Evolutionary conservation across 2,888 invertebrate genomes (phyloP).

Genomic region (Lepidochrysops patricia): DNA sequence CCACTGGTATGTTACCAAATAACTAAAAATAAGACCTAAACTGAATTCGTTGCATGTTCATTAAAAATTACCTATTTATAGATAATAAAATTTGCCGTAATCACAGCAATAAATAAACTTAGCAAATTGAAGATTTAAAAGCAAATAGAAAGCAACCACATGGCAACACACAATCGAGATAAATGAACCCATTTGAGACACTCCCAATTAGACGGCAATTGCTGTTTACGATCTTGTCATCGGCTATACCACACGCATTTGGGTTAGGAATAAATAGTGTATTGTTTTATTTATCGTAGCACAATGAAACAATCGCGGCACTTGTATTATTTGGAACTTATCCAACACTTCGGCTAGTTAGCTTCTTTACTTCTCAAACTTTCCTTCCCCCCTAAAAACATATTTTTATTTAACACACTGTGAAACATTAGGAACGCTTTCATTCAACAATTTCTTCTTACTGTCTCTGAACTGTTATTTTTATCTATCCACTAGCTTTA

Average conservation of each 20-base stretch:
- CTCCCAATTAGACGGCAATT: constrained; percentile 8
- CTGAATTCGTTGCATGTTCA: too few relatives aligned
- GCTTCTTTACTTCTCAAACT: constrained; percentile 17
- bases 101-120: too few relatives aligned
- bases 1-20: too few relatives aligned
- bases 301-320: constrained; percentile 27
- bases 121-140: background rate
- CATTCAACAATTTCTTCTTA: background rate
- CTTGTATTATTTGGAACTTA: constrained; percentile 23
- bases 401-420: background rate
- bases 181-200: constrained; percentile 8
- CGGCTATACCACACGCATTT: background rate
- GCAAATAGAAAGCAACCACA: background rate
- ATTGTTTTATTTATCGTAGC: constrained; percentile 23
- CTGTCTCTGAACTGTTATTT: background rate
- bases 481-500: too few relatives aligned
- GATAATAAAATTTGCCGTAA: too few relatives aligned
- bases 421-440: background rate
- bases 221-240: background rate
- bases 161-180: background rate
- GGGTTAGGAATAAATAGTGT: constrained; percentile 17
- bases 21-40: too few relatives aligned
- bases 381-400: constrained; percentile 14
- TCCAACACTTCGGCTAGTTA: constrained; percentile 24
- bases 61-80: too few relatives aligned